phyloP scores from a whole-genome alignment of 2,113 vertebrate species.

The Oreochromis tanganicae region DNA sequence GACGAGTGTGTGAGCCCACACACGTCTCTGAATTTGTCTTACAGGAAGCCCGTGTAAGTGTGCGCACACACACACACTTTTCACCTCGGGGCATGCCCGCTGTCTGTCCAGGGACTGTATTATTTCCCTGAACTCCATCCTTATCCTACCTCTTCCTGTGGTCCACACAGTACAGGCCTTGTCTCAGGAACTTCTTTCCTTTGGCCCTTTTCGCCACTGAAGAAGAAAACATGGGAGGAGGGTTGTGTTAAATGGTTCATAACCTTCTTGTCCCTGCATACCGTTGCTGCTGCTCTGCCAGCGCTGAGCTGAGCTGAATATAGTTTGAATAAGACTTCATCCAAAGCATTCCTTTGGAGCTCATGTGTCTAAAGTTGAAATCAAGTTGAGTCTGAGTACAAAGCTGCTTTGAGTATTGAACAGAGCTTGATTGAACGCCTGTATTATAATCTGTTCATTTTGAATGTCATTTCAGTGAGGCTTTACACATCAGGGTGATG shows the following conservation, averaged over 20 bases:
- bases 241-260: slow-evolving; percentile 40
- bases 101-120: background rate
- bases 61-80: background rate
- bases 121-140: background rate
- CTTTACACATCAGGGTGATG: background rate
- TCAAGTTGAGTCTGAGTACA: background rate
- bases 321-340: background rate
- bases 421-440: background rate
- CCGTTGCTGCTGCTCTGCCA: background rate
- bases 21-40: background rate
- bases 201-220: background rate
- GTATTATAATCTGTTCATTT: background rate
- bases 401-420: background rate
- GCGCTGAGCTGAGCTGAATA: slow-evolving; percentile 1
- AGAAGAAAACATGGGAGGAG: slow-evolving; percentile 6
- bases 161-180: slow-evolving; percentile 37
- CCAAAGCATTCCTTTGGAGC: slow-evolving; percentile 5
- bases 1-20: background rate
- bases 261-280: slow-evolving; percentile 13
- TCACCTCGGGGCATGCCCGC: background rate
- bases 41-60: background rate
- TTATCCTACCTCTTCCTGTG: background rate
- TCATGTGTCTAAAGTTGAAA: background rate
- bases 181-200: slow-evolving; percentile 3
- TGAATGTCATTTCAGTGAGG: background rate